Evolutionary conservation across 2,888 invertebrate genomes (phyloP).

Genomic region (Neoaliturus tenellus): DNA sequence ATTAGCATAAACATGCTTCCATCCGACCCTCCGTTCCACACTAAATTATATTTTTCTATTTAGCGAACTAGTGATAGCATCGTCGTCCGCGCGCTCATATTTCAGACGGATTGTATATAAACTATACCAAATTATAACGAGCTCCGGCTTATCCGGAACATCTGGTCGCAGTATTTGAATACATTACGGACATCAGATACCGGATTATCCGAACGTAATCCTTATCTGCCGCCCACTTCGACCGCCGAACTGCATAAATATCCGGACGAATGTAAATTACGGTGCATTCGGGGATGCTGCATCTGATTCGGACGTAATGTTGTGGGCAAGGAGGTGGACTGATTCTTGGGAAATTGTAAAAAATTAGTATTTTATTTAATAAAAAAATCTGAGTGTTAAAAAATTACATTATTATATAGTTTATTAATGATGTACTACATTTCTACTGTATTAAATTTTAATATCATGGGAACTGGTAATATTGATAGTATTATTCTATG

Average conservation of each 20-base stretch:
- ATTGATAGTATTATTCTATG: too few species aligned
- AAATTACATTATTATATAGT: too few species aligned
- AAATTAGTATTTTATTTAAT: too few species aligned
- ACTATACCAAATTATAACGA: slow-evolving; percentile 50
- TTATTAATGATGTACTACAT: too few species aligned
- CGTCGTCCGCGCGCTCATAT: slow-evolving; percentile 35
- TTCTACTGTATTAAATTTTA: too few species aligned
- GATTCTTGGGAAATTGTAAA: too few species aligned
- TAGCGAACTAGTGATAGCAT: slow-evolving; percentile 51
- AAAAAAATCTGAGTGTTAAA: too few species aligned
- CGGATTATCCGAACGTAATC: slow-evolving; percentile 36
- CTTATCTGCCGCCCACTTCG: slow-evolving; percentile 40
- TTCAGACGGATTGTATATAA: slow-evolving; percentile 44
- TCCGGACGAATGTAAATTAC: neutral
- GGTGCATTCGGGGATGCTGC: neutral
- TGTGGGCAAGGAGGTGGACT: too few species aligned
- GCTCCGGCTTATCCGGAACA: slow-evolving; percentile 28
- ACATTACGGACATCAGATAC: slow-evolving; percentile 42
- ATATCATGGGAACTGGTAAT: too few species aligned
- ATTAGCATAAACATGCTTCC: slow-evolving; percentile 56
- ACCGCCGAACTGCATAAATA: slow-evolving; percentile 2
- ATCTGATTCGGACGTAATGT: too few species aligned
- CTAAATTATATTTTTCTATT: slow-evolving; percentile 59
- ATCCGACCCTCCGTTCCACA: slow-evolving; percentile 39
- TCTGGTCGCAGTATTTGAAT: slow-evolving; percentile 39